phyloP scores from a whole-genome alignment of 2,888 invertebrate species.

The Caenorhabditis doughertyi region DNA sequence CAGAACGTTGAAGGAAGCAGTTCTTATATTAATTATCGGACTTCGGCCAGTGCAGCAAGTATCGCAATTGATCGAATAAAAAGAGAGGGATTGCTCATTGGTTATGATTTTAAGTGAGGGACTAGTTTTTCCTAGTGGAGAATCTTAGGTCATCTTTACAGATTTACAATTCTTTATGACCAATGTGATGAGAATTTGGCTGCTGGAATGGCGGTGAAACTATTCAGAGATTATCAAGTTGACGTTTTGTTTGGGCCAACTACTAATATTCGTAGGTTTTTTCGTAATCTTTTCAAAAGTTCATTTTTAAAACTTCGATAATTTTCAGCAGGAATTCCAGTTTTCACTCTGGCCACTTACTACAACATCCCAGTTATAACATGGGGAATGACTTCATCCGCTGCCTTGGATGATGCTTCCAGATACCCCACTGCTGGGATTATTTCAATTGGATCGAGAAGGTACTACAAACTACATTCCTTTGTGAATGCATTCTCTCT shows the following conservation, averaged over 20 bases:
- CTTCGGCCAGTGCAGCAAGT: constrained; percentile 60
- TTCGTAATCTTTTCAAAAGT: not conserved
- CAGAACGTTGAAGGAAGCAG: constrained; percentile 43
- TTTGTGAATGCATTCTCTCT: not conserved
- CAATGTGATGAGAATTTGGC: constrained; percentile 73
- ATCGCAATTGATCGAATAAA: constrained; percentile 63
- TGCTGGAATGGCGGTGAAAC: constrained; percentile 65
- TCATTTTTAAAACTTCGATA: not conserved
- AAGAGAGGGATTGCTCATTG: constrained; percentile 44
- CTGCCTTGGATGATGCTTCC: constrained; percentile 57
- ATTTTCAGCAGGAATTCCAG: constrained; percentile 68
- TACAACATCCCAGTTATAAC: constrained; percentile 72
- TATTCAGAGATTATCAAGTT: constrained; percentile 58
- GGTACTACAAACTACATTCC: not conserved
- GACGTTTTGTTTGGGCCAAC: constrained; percentile 75
- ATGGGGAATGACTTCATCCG: constrained; percentile 72
- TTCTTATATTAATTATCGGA: constrained; percentile 50
- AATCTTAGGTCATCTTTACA: not conserved
- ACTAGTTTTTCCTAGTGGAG: not conserved
- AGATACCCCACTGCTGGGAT: constrained; percentile 69
- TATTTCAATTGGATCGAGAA: constrained; percentile 59
- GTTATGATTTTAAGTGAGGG: constrained; percentile 60
- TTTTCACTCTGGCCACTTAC: constrained; percentile 66
- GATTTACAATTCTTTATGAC: constrained; percentile 56
- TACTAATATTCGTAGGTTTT: constrained; percentile 68